A percentile compares a stretch with the other conserved stretches of the same genome.
Conservation (phyloP, 2,888 invertebrate genomes). For the Sphinx pinastri region DNA sequence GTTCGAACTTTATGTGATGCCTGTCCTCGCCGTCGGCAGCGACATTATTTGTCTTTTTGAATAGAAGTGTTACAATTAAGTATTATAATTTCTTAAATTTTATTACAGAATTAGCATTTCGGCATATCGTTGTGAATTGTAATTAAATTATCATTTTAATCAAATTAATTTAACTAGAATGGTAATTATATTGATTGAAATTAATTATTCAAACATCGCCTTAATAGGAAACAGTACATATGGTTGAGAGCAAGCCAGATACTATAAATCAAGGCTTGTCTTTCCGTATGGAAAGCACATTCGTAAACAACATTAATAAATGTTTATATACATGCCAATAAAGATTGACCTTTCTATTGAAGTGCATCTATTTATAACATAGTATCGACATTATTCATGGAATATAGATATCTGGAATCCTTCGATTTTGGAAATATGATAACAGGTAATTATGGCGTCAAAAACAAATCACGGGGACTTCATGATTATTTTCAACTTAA, state of each 20-base stretch:
- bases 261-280: slow-evolving; percentile 6
- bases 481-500: too few species aligned
- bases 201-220: background rate
- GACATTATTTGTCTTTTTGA: slow-evolving; percentile 43
- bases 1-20: slow-evolving; percentile 67
- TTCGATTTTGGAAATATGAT: too few species aligned
- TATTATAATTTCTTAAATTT: slow-evolving; percentile 15
- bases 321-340: slow-evolving; percentile 17
- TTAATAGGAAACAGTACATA: background rate
- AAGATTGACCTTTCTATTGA: background rate
- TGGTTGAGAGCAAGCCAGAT: slow-evolving; percentile 5
- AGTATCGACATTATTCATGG: background rate
- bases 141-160: background rate
- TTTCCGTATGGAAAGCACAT: slow-evolving; percentile 23
- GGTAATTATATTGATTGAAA: background rate
- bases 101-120: background rate
- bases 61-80: slow-evolving; percentile 23
- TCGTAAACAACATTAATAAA: slow-evolving; percentile 13
- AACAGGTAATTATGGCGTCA: too few species aligned
- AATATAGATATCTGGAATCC: too few species aligned
- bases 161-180: slow-evolving; percentile 12
- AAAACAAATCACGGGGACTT: too few species aligned
- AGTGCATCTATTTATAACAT: slow-evolving; percentile 2
- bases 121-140: background rate
- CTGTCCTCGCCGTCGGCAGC: slow-evolving; percentile 73